Percentiles rank a stretch among this genome's conserved stretches.
Conservation (phyloP, 2,888 invertebrate genomes). For the Diplazon laetatorius region DNA sequence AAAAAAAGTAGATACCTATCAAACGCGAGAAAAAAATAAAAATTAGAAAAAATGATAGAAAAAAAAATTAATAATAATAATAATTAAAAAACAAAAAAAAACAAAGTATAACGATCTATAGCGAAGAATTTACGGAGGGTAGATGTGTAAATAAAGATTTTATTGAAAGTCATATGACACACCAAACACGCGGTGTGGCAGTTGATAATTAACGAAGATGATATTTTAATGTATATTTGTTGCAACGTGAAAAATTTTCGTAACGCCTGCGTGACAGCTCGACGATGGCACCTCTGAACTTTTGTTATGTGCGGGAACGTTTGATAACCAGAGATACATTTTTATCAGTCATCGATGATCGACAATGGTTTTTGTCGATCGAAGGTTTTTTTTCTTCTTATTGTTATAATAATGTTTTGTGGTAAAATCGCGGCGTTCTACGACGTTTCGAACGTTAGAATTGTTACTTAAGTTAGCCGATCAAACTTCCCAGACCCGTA, state of each 20-base stretch:
- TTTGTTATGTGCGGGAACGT: background rate
- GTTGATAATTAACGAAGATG: slow-evolving; percentile 63
- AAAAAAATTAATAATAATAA: too few species aligned
- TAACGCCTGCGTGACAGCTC: slow-evolving; percentile 27
- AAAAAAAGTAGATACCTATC: slow-evolving; percentile 69
- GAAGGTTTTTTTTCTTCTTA: background rate
- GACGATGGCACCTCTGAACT: background rate
- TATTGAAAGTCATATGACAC: slow-evolving; percentile 78
- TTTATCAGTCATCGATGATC: background rate
- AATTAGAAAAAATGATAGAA: background rate
- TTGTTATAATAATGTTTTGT: background rate
- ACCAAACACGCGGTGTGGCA: slow-evolving; percentile 67
- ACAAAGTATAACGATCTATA: slow-evolving; percentile 51
- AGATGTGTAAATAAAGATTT: slow-evolving; percentile 75
- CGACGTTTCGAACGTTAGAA: slow-evolving; percentile 72
- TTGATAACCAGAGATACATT: background rate
- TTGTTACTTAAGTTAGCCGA: slow-evolving; percentile 76
- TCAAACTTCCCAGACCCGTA: slow-evolving; percentile 17
- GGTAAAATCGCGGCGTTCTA: slow-evolving; percentile 69
- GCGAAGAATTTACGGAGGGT: slow-evolving; percentile 71
- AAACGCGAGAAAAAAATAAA: slow-evolving; percentile 20
- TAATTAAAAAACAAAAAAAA: slow-evolving; percentile 33
- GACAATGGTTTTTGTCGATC: slow-evolving; percentile 10
- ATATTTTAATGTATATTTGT: slow-evolving; percentile 73
- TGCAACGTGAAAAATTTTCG: slow-evolving; percentile 73